phyloP scores from a whole-genome alignment of 2,888 invertebrate genomes.

The Chrysolina americana region DNA sequence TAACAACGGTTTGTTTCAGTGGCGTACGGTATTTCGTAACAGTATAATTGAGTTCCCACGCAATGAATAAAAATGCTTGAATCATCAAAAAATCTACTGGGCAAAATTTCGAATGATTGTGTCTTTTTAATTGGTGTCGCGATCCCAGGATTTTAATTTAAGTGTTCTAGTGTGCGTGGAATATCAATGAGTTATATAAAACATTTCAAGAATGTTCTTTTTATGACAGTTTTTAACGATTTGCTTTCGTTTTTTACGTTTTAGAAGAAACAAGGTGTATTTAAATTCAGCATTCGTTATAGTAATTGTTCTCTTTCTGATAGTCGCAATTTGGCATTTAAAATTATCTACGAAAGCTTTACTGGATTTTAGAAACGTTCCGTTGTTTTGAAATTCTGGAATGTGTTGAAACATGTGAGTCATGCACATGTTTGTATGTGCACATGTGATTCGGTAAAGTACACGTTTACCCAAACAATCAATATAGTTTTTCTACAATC shows the following conservation, averaged over 20 bases:
- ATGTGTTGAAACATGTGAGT: no score
- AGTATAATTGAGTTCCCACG: not conserved
- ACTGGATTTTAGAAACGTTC: no score
- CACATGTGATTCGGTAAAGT: no score
- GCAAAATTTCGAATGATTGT: not conserved
- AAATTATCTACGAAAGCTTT: not conserved
- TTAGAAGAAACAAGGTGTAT: not conserved
- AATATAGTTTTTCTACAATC: no score
- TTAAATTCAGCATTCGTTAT: not conserved
- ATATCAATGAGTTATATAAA: slow-evolving; percentile 5
- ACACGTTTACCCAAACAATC: no score
- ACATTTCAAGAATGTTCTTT: not conserved
- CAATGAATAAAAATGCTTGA: not conserved
- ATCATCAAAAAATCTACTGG: not conserved
- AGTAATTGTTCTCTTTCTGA: no score
- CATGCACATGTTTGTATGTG: no score
- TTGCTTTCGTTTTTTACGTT: not conserved
- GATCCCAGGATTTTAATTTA: not conserved
- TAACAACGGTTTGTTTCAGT: no score
- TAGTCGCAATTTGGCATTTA: not conserved
- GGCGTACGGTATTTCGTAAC: no score
- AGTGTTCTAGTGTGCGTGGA: slow-evolving; percentile 1
- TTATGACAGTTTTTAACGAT: not conserved
- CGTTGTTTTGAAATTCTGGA: no score
- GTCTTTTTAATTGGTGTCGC: not conserved